A percentile compares a stretch with the other conserved stretches of the same genome.
These are phyloP conservation scores for Onychomys torridus DNA, from an alignment of 2,797 vertebrate genomes.

Conservation along the genomic window DNA sequence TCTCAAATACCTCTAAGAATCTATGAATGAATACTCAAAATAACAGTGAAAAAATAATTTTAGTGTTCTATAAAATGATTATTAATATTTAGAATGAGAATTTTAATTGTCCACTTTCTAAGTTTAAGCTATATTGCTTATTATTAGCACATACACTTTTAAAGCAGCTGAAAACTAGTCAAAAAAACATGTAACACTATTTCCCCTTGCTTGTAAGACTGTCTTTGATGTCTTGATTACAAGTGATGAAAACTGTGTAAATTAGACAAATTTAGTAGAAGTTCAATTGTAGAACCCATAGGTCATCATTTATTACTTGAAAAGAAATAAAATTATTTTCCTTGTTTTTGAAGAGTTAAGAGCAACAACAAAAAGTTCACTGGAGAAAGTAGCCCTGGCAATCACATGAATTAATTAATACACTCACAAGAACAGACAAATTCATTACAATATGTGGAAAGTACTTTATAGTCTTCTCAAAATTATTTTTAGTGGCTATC, in stretches of 20 bases:
- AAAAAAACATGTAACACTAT: conserved; percentile 61
- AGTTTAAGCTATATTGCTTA: conserved; percentile 63
- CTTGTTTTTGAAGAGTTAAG: conserved; percentile 66
- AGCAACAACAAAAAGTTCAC: conserved; percentile 6
- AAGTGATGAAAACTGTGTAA: conserved; percentile 60
- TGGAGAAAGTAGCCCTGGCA: conserved; percentile 27
- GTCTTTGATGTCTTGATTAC: conserved; percentile 71
- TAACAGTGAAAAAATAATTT: conserved; percentile 55
- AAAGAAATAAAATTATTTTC: conserved; percentile 67
- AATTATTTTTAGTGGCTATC: conserved; percentile 64
- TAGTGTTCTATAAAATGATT: conserved; percentile 38
- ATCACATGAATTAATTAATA: not conserved
- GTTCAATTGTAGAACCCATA: conserved; percentile 64
- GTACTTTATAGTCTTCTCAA: conserved; percentile 53
- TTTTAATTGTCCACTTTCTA: conserved; percentile 48
- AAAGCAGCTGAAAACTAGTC: conserved; percentile 45
- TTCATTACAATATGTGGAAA: conserved; percentile 58
- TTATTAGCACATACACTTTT: conserved; percentile 23
- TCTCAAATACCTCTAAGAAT: conserved; percentile 59
- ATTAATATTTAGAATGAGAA: conserved; percentile 37
- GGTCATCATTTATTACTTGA: conserved; percentile 63
- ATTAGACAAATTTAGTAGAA: conserved; percentile 64
- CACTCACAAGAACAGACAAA: conserved; percentile 60
- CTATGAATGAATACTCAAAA: conserved; percentile 60
- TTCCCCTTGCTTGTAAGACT: conserved; percentile 73